phyloP scores from a whole-genome alignment of 2,113 vertebrate genomes.

The Antechinus stuartii region DNA sequence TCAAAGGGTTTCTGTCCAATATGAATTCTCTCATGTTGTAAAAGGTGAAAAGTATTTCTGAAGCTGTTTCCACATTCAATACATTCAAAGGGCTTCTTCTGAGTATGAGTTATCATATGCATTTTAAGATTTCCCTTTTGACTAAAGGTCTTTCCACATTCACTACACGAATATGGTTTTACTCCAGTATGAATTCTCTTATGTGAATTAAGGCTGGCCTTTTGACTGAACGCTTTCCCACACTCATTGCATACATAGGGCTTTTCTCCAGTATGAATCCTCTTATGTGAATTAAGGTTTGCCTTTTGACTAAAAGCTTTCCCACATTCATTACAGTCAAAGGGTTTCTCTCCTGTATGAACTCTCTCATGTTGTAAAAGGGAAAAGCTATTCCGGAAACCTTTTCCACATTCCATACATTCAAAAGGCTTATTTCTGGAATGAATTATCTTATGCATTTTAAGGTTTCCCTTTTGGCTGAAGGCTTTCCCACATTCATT shows the following conservation, averaged over 20 bases:
- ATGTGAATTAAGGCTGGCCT: constrained; percentile 75
- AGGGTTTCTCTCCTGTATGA: constrained; percentile 88
- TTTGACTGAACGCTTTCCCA: constrained; percentile 74
- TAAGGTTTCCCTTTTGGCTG: neutral
- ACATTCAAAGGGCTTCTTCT: constrained; percentile 75
- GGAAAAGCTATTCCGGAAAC: constrained; percentile 42
- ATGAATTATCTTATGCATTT: constrained; percentile 5
- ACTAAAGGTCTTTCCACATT: constrained; percentile 80
- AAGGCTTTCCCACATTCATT: neutral
- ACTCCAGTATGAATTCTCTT: constrained; percentile 79
- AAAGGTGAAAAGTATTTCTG: constrained; percentile 73
- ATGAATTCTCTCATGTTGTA: constrained; percentile 73
- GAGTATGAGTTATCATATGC: constrained; percentile 76
- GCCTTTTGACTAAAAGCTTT: constrained; percentile 90
- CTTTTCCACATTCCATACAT: constrained; percentile 56
- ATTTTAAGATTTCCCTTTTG: constrained; percentile 77
- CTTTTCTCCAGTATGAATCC: constrained; percentile 76
- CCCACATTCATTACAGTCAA: constrained; percentile 89
- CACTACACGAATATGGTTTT: constrained; percentile 77
- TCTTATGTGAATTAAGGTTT: constrained; percentile 89
- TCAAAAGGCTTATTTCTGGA: constrained; percentile 1
- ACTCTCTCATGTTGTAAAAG: constrained; percentile 87
- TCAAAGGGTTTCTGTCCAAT: constrained; percentile 78
- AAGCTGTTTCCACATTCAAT: constrained; percentile 76
- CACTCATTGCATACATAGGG: constrained; percentile 73